Conservation (phyloP, 1,140 invertebrate species). For the Drosophila paulistorum region DNA sequence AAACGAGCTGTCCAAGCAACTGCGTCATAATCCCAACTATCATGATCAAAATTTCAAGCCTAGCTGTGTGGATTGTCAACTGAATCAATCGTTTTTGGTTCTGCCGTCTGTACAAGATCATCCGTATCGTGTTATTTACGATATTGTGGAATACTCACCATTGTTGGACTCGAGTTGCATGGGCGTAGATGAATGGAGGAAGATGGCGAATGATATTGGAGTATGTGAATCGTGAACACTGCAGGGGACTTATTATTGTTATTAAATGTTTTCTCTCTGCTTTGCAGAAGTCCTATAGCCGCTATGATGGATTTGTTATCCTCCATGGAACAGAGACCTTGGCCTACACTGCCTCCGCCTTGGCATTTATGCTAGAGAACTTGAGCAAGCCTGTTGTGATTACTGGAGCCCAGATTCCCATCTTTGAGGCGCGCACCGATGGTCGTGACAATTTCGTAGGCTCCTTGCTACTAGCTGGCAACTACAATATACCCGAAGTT, state of each 20-base stretch:
- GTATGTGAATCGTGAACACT: slow-evolving; percentile 83
- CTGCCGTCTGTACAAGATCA: slow-evolving; percentile 85
- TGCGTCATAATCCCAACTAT: slow-evolving; percentile 87
- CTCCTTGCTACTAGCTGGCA: slow-evolving; percentile 94
- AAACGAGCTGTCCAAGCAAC: slow-evolving; percentile 84
- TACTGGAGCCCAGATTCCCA: slow-evolving; percentile 94
- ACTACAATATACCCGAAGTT: slow-evolving; percentile 95
- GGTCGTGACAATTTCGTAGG: slow-evolving; percentile 96
- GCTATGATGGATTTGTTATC: slow-evolving; percentile 96
- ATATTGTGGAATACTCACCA: slow-evolving; percentile 92
- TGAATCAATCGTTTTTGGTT: slow-evolving; percentile 84
- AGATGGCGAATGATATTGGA: slow-evolving; percentile 93
- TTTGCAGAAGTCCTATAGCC: slow-evolving; percentile 89
- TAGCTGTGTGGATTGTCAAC: slow-evolving; percentile 74
- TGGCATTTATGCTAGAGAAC: slow-evolving; percentile 98
- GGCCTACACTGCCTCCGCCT: slow-evolving; percentile 95
- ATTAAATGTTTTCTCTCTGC: slow-evolving; percentile 24
- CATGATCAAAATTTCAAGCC: slow-evolving; percentile 87
- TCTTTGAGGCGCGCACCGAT: slow-evolving; percentile 94
- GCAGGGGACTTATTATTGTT: neutral
- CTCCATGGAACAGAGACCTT: slow-evolving; percentile 98
- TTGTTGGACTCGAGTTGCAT: slow-evolving; percentile 97
- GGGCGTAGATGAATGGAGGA: slow-evolving; percentile 93
- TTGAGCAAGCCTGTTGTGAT: slow-evolving; percentile 96
- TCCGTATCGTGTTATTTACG: slow-evolving; percentile 87